Base-by-base conservation (phyloP, 2,113 vertebrate genomes). In the Arizona elegans region DNA sequence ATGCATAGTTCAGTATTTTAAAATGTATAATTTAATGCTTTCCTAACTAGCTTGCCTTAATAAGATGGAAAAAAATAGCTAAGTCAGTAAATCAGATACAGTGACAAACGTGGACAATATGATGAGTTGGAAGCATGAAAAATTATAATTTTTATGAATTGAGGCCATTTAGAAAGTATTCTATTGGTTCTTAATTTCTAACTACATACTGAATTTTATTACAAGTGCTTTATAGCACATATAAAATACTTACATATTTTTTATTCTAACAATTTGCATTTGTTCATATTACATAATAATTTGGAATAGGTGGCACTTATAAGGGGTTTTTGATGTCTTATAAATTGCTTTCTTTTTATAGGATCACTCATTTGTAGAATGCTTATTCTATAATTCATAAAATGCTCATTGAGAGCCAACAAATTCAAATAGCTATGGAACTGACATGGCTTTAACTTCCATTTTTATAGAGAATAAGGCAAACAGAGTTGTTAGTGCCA, bases 1-100 rank as follows among this genome's bases (percentile, higher is more conserved):
- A 97, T 26, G 95, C 94, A 93, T 96, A 96, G 96, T 97, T 94
- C 97, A 96, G 96, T 97, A 94, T 96, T 97, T 97, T 96, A 96
- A 97, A 54, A 96, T 93, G 90, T 96, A 93, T 95, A 95, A 95
- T 96, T 96, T 97, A 97, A 96, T 96, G 97, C 94, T 93, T 96
- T 95, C 95, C 96, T 98, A 97, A 97, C 97, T 97, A 97, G 96
- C 90, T 92, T 26, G 94, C 91, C 96, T 93, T 96, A 94, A 95
- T 95, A 96, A 98, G 96, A 97, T 96, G 89, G 94, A 95, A 96
- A 97, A 97, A 97, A 97, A 97, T 97, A 94, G 95, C 52, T 95
- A 96, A 96, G 94, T 50, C 86, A 97, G 94, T 95, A 96, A 96
- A 94, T 54, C 81, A 97, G 94, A 33, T 5, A 70, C n/a, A 70